phyloP scores from a whole-genome alignment of 1,140 invertebrate species.

The Tetramorium simillimum region DNA sequence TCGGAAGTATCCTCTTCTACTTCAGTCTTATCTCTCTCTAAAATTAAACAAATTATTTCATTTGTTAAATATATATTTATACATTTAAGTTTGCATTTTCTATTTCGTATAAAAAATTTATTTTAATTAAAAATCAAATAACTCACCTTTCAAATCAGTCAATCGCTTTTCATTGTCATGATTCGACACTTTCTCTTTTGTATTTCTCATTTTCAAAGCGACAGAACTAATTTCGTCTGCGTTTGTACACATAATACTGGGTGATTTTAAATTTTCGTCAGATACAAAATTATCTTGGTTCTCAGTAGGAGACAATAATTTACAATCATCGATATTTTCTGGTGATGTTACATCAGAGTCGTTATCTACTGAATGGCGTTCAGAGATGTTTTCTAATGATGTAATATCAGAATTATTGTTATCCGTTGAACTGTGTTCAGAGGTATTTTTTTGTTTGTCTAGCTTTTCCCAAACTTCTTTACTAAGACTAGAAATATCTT shows the following conservation, averaged over 20 bases:
- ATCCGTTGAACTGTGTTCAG: not conserved
- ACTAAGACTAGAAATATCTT: slow-evolving; percentile 66
- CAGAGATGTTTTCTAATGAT: not conserved
- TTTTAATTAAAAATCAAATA: not conserved
- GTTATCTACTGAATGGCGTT: too few species aligned
- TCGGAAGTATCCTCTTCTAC: not conserved
- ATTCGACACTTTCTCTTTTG: slow-evolving; percentile 47
- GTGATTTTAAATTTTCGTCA: slow-evolving; percentile 10
- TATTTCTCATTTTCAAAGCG: slow-evolving; percentile 30
- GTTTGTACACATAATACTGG: slow-evolving; percentile 69
- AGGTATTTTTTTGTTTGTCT: not conserved
- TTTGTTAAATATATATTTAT: too few species aligned
- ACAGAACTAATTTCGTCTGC: slow-evolving; percentile 36
- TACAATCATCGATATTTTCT: not conserved
- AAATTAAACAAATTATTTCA: not conserved
- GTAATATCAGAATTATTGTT: slow-evolving; percentile 1
- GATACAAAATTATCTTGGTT: not conserved
- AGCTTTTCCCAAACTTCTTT: slow-evolving; percentile 71
- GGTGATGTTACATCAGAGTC: too few species aligned
- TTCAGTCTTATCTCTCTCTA: not conserved
- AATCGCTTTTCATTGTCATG: not conserved
- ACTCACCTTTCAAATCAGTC: slow-evolving; percentile 16
- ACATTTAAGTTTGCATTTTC: not conserved
- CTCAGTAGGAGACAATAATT: not conserved
- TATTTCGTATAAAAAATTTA: not conserved